A percentile compares a stretch with the other conserved stretches of the same genome.
Evolutionary conservation across 2,113 vertebrate species (phyloP).

Genomic region (Bagarius yarrelli): DNA sequence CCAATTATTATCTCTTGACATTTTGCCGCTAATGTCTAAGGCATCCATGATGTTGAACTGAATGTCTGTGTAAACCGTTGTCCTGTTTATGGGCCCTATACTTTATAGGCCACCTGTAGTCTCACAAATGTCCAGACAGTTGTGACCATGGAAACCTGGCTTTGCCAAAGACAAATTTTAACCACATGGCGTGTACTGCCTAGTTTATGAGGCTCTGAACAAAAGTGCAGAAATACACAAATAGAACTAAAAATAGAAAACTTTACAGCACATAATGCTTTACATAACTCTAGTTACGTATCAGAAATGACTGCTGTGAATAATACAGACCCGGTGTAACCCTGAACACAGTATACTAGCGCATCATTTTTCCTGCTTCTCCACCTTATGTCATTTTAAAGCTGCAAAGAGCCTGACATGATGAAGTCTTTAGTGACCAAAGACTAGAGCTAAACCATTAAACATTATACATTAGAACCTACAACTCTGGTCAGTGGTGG

Average conservation of each 20-base stretch:
- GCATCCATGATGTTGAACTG: background rate
- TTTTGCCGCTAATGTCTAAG: background rate
- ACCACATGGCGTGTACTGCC: background rate
- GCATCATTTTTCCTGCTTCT: background rate
- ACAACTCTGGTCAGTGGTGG: background rate
- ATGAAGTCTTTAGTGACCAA: background rate
- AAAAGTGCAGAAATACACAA: background rate
- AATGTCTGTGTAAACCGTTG: background rate
- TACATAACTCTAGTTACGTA: no score
- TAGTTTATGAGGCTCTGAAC: background rate
- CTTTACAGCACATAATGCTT: background rate
- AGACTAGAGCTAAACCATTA: background rate
- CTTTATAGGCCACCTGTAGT: background rate
- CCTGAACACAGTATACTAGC: background rate
- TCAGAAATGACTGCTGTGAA: background rate
- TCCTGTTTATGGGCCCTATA: background rate
- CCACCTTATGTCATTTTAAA: background rate
- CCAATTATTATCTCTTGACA: background rate
- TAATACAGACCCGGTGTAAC: background rate
- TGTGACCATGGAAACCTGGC: background rate
- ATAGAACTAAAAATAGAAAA: background rate
- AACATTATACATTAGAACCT: background rate
- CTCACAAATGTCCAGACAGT: background rate
- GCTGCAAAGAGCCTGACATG: no score
- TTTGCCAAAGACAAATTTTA: constrained; percentile 6